Evolutionary conservation across 2,888 invertebrate genomes (phyloP).

Genomic region (Chrysolina oricalcia): DNA sequence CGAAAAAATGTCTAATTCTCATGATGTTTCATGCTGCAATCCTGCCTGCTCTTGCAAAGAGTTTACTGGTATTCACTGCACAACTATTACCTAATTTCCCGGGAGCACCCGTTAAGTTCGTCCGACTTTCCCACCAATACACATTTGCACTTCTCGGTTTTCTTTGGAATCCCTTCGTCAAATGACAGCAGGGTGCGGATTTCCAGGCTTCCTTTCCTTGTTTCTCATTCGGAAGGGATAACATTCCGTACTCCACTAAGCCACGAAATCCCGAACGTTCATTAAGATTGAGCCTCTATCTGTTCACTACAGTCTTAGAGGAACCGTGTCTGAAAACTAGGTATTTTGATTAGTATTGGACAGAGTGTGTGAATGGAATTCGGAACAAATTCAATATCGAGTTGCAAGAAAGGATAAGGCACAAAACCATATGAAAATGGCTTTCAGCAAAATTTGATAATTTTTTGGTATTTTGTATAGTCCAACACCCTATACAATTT

Average conservation of each 20-base stretch:
- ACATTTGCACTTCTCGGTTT: conserved; percentile 13
- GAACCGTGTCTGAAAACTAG: not conserved
- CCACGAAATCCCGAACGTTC: conserved; percentile 1
- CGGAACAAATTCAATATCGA: too few species aligned
- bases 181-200: conserved; percentile 1
- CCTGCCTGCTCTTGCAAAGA: too few species aligned
- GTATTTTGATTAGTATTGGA: conserved; percentile 1
- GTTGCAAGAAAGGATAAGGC: too few species aligned
- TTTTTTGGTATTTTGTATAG: too few species aligned
- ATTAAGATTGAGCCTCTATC: conserved; percentile 16
- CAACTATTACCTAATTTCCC: not conserved
- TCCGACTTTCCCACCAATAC: not conserved
- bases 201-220: conserved; percentile 6
- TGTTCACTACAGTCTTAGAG: not conserved
- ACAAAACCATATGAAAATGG: too few species aligned
- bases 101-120: not conserved
- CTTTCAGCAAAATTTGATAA: too few species aligned
- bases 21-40: too few species aligned
- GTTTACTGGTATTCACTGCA: too few species aligned
- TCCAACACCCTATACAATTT: too few species aligned
- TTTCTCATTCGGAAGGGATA: conserved; percentile 16
- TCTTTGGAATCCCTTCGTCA: conserved; percentile 9
- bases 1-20: too few species aligned
- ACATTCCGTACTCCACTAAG: conserved; percentile 6
- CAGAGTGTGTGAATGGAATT: too few species aligned